phyloP scores from a whole-genome alignment of 2,797 vertebrate genomes.

The Xenopus petersii region DNA sequence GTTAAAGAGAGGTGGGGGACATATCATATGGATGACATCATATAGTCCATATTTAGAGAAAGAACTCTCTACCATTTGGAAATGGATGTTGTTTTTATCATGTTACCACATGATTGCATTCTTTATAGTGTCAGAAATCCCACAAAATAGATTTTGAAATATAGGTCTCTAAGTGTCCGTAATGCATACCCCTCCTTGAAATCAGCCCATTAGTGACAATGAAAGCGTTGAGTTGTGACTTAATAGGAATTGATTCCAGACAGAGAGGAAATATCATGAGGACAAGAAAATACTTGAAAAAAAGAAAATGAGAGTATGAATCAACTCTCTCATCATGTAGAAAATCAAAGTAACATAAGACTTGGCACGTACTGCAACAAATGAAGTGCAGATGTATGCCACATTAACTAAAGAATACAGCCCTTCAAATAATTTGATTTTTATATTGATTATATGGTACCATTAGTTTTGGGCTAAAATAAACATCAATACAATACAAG shows the following conservation, averaged over 20 bases:
- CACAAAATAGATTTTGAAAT: no score
- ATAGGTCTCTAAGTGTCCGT: neutral
- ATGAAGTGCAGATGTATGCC: constrained; percentile 36
- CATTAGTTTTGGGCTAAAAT: no score
- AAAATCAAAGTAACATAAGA: constrained; percentile 15
- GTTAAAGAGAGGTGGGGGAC: no score
- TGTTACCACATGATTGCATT: no score
- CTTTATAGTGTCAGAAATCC: no score
- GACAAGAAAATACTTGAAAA: neutral
- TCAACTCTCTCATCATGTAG: neutral
- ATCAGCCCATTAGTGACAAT: neutral
- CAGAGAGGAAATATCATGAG: neutral
- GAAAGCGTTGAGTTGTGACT: neutral
- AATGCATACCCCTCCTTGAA: neutral
- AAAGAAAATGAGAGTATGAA: neutral
- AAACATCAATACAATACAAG: no score
- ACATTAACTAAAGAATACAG: constrained; percentile 16
- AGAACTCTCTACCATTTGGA: no score
- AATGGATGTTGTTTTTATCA: no score
- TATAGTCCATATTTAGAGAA: no score
- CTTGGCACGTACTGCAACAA: constrained; percentile 18
- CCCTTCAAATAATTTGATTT: constrained; percentile 22
- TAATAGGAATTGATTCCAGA: neutral
- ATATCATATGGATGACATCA: no score
- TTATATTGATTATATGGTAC: neutral